Evolutionary conservation across 2,888 invertebrate genomes (phyloP).

Genomic region (Perizoma affinitatum): DNA sequence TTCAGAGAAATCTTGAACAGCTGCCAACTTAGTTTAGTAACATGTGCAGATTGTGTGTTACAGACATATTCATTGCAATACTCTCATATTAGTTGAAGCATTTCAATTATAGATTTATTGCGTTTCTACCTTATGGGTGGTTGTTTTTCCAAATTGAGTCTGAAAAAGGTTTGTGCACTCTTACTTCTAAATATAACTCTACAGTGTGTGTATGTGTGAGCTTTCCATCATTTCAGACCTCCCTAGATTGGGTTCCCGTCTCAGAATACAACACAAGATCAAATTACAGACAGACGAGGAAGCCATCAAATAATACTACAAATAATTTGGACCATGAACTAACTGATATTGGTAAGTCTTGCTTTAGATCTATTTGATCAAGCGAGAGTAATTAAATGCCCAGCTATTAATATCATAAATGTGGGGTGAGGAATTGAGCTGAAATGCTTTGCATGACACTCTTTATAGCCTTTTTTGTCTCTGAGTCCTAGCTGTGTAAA

Average conservation of each 20-base stretch:
- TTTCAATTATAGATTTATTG: slow-evolving; percentile 16
- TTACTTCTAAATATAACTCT: slow-evolving; percentile 11
- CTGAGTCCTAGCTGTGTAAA: too few species aligned
- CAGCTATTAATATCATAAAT: too few species aligned
- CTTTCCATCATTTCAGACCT: slow-evolving; percentile 65
- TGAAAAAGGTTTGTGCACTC: slow-evolving; percentile 66
- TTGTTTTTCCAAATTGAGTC: slow-evolving; percentile 78
- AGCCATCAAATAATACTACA: slow-evolving; percentile 72
- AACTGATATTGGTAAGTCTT: slow-evolving; percentile 73
- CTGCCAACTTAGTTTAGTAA: slow-evolving; percentile 60
- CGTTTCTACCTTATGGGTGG: slow-evolving; percentile 69
- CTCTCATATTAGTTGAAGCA: slow-evolving; percentile 18
- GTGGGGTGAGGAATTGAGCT: too few species aligned
- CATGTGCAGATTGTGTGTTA: slow-evolving; percentile 17
- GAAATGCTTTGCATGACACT: too few species aligned
- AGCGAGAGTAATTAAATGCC: too few species aligned
- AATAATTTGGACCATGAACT: slow-evolving; percentile 78
- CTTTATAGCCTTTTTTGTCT: too few species aligned
- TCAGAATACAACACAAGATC: slow-evolving; percentile 78
- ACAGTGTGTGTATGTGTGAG: slow-evolving; percentile 13
- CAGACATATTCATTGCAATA: slow-evolving; percentile 21
- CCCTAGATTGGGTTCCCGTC: slow-evolving; percentile 81
- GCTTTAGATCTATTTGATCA: too few species aligned
- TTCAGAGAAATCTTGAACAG: slow-evolving; percentile 63
- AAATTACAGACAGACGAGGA: slow-evolving; percentile 77